A percentile compares a stretch with the other conserved stretches of the same genome.
phyloP scores from a whole-genome alignment of 2,113 vertebrate genomes.

The Calidris pygmaea region DNA sequence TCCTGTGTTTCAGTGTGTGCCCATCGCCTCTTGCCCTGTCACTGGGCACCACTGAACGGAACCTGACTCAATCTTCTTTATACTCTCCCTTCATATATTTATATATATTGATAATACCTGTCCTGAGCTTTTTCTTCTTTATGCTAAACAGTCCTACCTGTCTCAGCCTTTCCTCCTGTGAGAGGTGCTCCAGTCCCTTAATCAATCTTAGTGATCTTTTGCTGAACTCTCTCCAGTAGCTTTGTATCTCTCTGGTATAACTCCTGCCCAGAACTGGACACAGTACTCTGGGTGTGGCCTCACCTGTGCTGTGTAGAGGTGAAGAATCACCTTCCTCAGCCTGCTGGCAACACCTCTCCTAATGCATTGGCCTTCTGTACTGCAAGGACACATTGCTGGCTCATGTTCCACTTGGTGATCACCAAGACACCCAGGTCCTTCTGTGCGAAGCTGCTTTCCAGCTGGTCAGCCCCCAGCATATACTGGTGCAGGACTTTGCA shows the following conservation, averaged over 20 bases:
- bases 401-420: not conserved
- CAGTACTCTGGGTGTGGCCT: not conserved
- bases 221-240: not conserved
- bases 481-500: not conserved
- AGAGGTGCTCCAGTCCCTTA: not conserved
- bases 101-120: not conserved
- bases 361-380: not conserved
- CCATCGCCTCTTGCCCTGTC: rapidly evolving
- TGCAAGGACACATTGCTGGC: not conserved
- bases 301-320: not conserved
- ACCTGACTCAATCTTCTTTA: not conserved
- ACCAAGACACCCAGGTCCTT: not conserved
- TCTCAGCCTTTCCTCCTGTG: not conserved
- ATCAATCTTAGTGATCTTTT: not conserved
- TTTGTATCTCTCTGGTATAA: not conserved
- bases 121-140: not conserved
- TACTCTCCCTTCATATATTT: not conserved
- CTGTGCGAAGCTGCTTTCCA: not conserved
- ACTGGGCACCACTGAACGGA: not conserved
- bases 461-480: not conserved
- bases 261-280: not conserved
- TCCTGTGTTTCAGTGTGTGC: not conserved
- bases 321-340: not conserved
- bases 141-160: not conserved
- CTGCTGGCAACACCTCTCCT: not conserved